Evolutionary conservation across 2,113 vertebrate species (phyloP), one percentile per base, ranked within the genome.

Genomic region (Gavialis gangeticus): DNA sequence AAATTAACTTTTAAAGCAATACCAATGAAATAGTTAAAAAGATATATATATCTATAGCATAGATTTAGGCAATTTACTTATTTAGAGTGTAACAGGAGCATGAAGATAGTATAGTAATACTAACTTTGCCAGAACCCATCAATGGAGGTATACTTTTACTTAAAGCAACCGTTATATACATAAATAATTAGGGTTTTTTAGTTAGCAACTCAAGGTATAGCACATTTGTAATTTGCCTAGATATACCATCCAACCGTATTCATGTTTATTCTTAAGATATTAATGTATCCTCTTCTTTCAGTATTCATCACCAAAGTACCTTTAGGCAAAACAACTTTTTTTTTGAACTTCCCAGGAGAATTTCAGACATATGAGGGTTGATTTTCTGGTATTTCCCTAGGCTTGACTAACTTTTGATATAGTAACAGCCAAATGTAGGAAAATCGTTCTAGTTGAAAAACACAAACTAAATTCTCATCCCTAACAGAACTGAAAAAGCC

Each of bases 221-320:
- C 5, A 4, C 18, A 6, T 56, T 24, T 87, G 27, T 63, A 76
- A 16, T 21, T 73, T 79, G 13, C 22, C 28, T 85, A 8, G 6
- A 28, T 59, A 16, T 22, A 15, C 8, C 9, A 66, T 2, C 71
- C 77, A 87, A 93, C 3, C 57, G 16, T 21, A 58, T 15, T 62
- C 66, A 17, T 10, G 83, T 17, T 30, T 89, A 82, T 6, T 55
- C 28, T 75, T 71, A 78, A 46, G 71, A 90, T 46, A 3, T 64
- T 78, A 12, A 5, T 86, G 79, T 8, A 37, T 54, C 59, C 78
- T 12, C 24, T 24, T 59, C 59, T 22, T n/a, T 80, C 0, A 0
- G 3, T 4, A 10, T 60, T 21, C 80, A 59, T 57, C 77, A 54
- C 3, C 1, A 7, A 81, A 56, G 46, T 0, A 2, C 10, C 5